Percentiles rank a stretch among this genome's conserved stretches.
phyloP scores from a whole-genome alignment of 2,888 invertebrate species.

The Clistopyga incitator region DNA sequence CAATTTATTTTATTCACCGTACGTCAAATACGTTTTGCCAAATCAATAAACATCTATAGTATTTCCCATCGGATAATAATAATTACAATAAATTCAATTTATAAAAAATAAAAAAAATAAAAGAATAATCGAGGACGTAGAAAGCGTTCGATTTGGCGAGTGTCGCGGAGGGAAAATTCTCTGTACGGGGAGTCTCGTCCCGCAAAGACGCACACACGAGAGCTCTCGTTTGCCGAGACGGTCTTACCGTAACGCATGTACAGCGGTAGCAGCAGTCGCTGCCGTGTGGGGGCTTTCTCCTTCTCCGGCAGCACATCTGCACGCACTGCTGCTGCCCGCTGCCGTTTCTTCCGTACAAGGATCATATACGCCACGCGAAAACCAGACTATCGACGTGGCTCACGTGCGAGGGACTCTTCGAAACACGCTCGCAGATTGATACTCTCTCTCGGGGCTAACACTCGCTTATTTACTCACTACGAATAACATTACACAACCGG shows the following conservation, averaged over 20 bases:
- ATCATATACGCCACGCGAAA: slow-evolving; percentile 30
- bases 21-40: too few relatives aligned
- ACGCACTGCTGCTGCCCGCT: slow-evolving; percentile 21
- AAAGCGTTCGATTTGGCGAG: slow-evolving; percentile 49
- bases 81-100: background rate
- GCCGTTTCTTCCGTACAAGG: slow-evolving; percentile 27
- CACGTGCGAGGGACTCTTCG: slow-evolving; percentile 34
- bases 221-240: slow-evolving; percentile 39
- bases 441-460: slow-evolving; percentile 21
- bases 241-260: slow-evolving; percentile 49
- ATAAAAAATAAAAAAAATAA: background rate
- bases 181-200: background rate
- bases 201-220: background rate
- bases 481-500: slow-evolving; percentile 46
- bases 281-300: slow-evolving; percentile 17
- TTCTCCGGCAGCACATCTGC: slow-evolving; percentile 31
- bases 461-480: slow-evolving; percentile 17
- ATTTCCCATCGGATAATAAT: background rate
- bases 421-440: slow-evolving; percentile 37
- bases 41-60: too few relatives aligned
- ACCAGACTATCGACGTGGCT: slow-evolving; percentile 27
- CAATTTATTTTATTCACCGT: too few relatives aligned
- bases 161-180: slow-evolving; percentile 34
- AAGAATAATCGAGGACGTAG: slow-evolving; percentile 33
- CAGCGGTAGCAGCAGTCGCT: slow-evolving; percentile 13